Conservation (phyloP, 2,113 vertebrate species). For the Pygoscelis antarcticus region DNA sequence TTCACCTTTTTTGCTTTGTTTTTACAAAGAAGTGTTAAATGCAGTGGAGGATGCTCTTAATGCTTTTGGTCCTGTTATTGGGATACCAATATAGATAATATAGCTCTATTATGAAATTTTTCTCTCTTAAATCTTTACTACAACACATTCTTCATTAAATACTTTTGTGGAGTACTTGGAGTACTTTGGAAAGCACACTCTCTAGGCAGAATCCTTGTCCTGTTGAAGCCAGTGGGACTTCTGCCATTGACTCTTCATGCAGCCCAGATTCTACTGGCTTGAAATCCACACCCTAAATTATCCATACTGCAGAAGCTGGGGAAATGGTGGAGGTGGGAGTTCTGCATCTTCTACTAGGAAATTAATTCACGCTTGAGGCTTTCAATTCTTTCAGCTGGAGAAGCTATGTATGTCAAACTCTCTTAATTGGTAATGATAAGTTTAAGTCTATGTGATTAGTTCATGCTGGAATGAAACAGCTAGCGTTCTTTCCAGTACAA, state of each 20-base stretch:
- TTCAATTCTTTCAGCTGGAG: neutral
- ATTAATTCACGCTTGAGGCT: neutral
- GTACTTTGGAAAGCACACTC: neutral
- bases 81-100: neutral
- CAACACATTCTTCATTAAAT: neutral
- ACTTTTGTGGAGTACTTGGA: neutral
- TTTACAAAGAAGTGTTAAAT: neutral
- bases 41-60: neutral
- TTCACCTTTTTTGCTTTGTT: neutral
- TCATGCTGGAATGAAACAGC: neutral
- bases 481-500: neutral
- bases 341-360: neutral
- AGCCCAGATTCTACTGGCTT: neutral
- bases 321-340: neutral
- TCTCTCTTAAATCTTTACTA: neutral
- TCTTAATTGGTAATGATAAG: neutral
- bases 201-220: neutral
- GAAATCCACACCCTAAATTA: neutral
- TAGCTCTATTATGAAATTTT: neutral
- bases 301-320: neutral
- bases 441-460: neutral
- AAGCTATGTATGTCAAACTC: neutral
- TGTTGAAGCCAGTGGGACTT: neutral
- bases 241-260: neutral
- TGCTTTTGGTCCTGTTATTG: neutral